Evolutionary conservation across 2,797 vertebrate genomes (phyloP).

Genomic region (Phoebastria nigripes): DNA sequence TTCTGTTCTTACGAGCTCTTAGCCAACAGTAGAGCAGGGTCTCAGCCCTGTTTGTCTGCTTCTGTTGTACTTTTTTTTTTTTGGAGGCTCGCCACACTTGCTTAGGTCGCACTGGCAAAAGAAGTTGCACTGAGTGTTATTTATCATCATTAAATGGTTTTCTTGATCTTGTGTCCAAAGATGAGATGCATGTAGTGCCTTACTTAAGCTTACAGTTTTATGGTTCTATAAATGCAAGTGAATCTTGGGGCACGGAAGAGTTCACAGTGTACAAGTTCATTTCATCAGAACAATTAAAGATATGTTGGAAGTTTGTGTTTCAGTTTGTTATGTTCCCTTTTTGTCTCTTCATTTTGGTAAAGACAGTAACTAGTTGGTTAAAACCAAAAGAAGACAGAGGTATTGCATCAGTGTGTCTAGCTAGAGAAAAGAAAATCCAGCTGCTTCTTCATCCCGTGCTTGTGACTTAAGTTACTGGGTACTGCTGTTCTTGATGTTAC

Average conservation of each 20-base stretch:
- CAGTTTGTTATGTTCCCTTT: not conserved
- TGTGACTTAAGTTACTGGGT: not conserved
- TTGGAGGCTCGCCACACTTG: not conserved
- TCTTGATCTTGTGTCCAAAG: not conserved
- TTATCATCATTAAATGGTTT: not conserved
- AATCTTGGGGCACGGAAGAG: rapidly evolving
- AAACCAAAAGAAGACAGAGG: not conserved
- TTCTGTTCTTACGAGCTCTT: not conserved
- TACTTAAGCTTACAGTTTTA: not conserved
- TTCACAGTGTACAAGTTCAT: not conserved
- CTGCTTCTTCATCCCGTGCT: not conserved
- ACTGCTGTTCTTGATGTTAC: not conserved
- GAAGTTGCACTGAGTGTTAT: not conserved
- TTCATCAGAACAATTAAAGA: not conserved
- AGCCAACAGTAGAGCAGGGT: not conserved
- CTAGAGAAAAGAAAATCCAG: not conserved
- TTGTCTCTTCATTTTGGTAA: not conserved
- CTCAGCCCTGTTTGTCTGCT: not conserved
- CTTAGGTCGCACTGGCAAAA: not conserved
- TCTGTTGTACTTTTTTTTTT: not conserved
- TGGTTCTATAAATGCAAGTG: not conserved
- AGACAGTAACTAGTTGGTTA: not conserved
- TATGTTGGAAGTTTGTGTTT: not conserved
- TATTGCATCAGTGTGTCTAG: not conserved
- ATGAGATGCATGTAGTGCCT: not conserved